Evolutionary conservation across 2,888 invertebrate genomes (phyloP).

Genomic region (Mythimna vitellina): DNA sequence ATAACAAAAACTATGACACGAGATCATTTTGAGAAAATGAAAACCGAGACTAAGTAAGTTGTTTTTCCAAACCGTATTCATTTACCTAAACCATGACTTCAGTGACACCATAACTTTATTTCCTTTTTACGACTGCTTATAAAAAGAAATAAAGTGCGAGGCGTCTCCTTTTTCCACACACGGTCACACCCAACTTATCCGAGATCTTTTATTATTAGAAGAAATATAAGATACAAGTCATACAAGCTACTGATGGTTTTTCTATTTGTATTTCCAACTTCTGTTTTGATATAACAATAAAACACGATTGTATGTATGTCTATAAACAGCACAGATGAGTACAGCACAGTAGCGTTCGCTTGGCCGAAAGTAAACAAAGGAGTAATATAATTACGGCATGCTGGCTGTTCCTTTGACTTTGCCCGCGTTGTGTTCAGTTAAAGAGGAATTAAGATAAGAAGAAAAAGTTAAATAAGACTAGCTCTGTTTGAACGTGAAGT

Average conservation of each 20-base stretch:
- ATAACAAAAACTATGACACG: no score
- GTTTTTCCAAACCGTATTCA: conserved; percentile 3
- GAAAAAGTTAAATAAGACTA: conserved; percentile 53
- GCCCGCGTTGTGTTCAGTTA: conserved; percentile 40
- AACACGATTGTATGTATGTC: conserved; percentile 63
- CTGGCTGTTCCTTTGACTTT: conserved; percentile 39
- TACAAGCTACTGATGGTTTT: conserved; percentile 49
- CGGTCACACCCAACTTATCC: conserved; percentile 8
- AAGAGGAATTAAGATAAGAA: conserved; percentile 47
- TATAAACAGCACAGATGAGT: conserved; percentile 63
- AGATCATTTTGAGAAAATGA: background rate
- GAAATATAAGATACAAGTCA: conserved; percentile 44
- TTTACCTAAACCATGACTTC: background rate
- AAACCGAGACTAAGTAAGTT: background rate
- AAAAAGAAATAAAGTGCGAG: conserved; percentile 28
- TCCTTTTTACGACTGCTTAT: conserved; percentile 22
- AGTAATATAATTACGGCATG: conserved; percentile 54
- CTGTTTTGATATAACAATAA: conserved; percentile 67
- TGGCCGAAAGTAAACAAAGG: conserved; percentile 61
- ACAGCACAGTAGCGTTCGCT: conserved; percentile 54
- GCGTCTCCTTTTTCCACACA: conserved; percentile 15
- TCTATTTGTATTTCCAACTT: conserved; percentile 61
- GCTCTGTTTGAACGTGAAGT: conserved; percentile 23
- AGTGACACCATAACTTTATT: conserved; percentile 10
- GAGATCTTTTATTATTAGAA: conserved; percentile 41